These are phyloP conservation scores for Corella eumyota DNA, from an alignment of 23 tunicate species.

Conservation along the genomic window DNA sequence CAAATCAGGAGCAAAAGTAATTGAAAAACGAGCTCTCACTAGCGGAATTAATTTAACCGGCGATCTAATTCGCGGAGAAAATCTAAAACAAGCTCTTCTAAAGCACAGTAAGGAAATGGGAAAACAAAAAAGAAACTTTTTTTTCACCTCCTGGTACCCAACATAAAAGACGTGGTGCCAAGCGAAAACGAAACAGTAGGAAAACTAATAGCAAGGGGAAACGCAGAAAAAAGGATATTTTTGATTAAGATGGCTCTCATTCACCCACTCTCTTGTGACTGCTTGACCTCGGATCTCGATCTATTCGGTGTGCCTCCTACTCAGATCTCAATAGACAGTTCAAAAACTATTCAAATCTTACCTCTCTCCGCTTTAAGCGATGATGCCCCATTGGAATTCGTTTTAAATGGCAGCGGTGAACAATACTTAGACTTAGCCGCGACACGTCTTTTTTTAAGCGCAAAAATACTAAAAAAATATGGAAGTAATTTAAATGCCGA, in stretches of 20 bases:
- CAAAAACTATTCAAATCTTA: too few species aligned
- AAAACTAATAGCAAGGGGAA: too few species aligned
- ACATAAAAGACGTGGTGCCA: too few species aligned
- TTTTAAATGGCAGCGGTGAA: too few species aligned
- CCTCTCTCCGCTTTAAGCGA: background rate
- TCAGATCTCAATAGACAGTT: background rate
- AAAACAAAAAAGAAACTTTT: background rate
- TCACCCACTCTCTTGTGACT: background rate
- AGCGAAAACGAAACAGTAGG: too few species aligned
- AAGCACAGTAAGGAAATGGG: background rate
- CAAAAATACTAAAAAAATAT: too few species aligned
- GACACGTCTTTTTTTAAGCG: background rate
- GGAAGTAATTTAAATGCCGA: background rate
- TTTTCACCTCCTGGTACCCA: too few species aligned
- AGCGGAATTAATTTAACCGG: background rate
- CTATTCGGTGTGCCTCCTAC: background rate
- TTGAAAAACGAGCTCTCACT: background rate
- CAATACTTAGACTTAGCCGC: background rate
- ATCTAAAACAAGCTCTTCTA: background rate
- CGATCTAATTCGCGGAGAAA: background rate
- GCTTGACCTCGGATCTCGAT: background rate
- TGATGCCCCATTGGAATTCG: background rate
- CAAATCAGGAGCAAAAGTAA: constrained; percentile 1
- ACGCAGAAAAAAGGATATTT: background rate
- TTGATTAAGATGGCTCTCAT: too few species aligned